These are phyloP conservation scores for Yponomeuta cagnagella DNA, from an alignment of 2,888 invertebrate species.

Conservation along the genomic window DNA sequence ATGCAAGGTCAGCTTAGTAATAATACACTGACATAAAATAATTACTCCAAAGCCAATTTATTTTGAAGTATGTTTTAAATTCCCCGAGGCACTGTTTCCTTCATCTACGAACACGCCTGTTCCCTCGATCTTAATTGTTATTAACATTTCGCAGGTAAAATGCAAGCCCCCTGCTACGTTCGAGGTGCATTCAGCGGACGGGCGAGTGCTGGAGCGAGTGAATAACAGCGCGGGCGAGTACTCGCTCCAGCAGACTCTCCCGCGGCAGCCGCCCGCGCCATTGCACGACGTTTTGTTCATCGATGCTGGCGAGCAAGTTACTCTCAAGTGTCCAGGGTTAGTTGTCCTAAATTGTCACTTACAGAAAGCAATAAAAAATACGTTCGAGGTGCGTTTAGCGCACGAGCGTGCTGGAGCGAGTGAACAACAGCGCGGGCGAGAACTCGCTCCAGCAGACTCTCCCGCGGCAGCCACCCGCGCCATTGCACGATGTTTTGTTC, in stretches of 20 bases:
- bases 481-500: conserved; percentile 32
- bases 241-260: conserved; percentile 30
- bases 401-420: background rate
- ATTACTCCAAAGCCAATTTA: no score
- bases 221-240: conserved; percentile 79
- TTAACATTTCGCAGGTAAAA: conserved; percentile 26
- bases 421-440: conserved; percentile 77
- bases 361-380: no score
- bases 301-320: conserved; percentile 26
- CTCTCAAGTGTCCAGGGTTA: conserved; percentile 43
- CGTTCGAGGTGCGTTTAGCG: background rate
- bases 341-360: background rate
- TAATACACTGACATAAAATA: no score
- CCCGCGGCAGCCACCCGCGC: conserved; percentile 33
- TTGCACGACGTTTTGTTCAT: conserved; percentile 32
- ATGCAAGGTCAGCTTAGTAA: conserved; percentile 37
- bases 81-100: no score
- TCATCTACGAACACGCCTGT: no score
- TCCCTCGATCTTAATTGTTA: background rate
- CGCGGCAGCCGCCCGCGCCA: conserved; percentile 28
- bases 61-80: no score
- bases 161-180: conserved; percentile 43
- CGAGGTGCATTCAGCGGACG: background rate
- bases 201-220: background rate
- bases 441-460: conserved; percentile 41